Base-by-base conservation (phyloP, 2,888 invertebrate genomes). In the Rambutsinella grinnellia region DNA sequence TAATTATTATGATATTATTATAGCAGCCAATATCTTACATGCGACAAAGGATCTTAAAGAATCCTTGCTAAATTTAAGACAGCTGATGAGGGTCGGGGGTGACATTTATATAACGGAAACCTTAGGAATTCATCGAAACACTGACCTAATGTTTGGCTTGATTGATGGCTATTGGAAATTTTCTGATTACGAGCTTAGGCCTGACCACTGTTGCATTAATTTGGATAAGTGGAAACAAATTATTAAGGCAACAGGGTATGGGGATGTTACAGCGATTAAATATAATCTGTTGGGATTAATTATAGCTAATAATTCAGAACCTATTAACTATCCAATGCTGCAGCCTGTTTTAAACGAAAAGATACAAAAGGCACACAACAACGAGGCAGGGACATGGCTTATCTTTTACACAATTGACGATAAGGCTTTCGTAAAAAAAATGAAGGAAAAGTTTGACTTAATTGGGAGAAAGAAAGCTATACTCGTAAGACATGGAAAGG, bases 131-230 rank as follows among this genome's bases (percentile, higher is more conserved):
- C 63, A 46, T 24, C 58, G 63, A 15, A 3, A 49, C 0, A 28
- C 70, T 2, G 61, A 69, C 5, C 70, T 75, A 17, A 2, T 75
- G 0, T 69, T 78, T 47, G 78, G 78, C 3, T 3, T 51, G 15
- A 0, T 75, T 15, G 69, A 69, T 8, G 78, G 78, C 1, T 78
- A 44, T 53, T 78, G 78, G 78, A 27, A 65, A 27, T 75, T 75
- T 49, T n/a, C 69, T 2, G 78, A 78, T 51, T 46, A 3, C n/a
- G 36, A 67, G 3, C 2, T 74, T 1, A 24, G 74, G 13, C 24
- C 24, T 2, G 47, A 53, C 15, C 57, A 75, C 27, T 65, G 69
- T 17, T 13, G 5, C 5, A 28, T 57, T 1, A 13, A 13, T 3
- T 13, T 27, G 19, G 57, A 36, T 36, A 36, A 36, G 13, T 36